These are phyloP conservation scores for Zaprionus tsacasi DNA, from an alignment of 1,140 invertebrate species.

Conservation along the genomic window DNA sequence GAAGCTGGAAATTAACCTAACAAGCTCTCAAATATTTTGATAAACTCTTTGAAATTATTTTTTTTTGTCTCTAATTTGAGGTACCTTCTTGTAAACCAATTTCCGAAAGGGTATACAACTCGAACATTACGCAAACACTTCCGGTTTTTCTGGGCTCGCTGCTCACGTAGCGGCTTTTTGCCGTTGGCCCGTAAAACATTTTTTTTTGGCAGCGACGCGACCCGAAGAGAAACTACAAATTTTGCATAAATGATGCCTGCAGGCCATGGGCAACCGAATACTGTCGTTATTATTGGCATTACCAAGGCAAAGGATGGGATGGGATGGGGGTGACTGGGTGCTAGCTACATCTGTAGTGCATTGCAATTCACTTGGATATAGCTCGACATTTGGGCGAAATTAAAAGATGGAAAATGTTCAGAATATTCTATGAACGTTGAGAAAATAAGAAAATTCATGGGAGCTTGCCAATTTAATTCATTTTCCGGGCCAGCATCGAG, in stretches of 20 bases:
- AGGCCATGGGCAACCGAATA: conserved; percentile 11
- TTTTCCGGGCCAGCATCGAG: conserved; percentile 2
- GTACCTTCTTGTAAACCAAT: neutral
- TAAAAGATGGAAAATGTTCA: conserved; percentile 22
- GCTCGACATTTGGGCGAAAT: conserved; percentile 26
- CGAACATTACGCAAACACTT: conserved; percentile 11
- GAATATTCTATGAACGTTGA: conserved; percentile 13
- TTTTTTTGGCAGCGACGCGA: conserved; percentile 24
- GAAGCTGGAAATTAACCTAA: neutral
- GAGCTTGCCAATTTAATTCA: conserved; percentile 35
- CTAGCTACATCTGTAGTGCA: conserved; percentile 7
- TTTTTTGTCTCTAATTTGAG: too few relatives aligned
- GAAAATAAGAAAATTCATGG: conserved; percentile 10
- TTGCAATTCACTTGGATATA: conserved; percentile 17
- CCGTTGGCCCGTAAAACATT: conserved; percentile 29
- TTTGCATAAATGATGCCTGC: conserved; percentile 31
- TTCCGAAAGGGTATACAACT: conserved; percentile 7
- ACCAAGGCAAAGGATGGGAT: neutral
- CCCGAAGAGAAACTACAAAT: conserved; percentile 30
- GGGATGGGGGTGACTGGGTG: neutral
- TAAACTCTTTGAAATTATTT: too few relatives aligned
- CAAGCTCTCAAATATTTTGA: neutral
- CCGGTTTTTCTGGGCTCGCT: conserved; percentile 14
- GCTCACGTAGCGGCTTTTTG: conserved; percentile 17
- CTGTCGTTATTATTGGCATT: conserved; percentile 35